Base-by-base conservation (phyloP, 2,113 vertebrate species). In the Fulica atra region DNA sequence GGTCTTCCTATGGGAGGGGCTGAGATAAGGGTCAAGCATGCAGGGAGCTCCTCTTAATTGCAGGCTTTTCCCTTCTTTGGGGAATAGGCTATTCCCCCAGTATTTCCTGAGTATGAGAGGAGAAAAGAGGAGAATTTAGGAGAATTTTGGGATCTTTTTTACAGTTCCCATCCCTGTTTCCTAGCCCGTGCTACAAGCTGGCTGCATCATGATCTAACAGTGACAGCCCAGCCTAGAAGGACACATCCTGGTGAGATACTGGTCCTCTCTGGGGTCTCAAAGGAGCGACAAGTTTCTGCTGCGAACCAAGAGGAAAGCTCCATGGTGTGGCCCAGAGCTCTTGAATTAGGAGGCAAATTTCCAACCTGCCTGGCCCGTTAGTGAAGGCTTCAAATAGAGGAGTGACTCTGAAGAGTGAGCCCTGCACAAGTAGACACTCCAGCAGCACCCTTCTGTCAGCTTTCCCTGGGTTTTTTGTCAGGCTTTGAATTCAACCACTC, bases 381-480 rank as follows among this genome's bases (percentile, higher is more conserved):
- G 42, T 70, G 85, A 57, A 40, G 88, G 68, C 74, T 73, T 93
- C 77, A 63, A 86, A 46, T 16, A 83, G 68, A 86, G 74, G 85
- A 63, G 44, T 70, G 85, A 50, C 68, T 88, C 59, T 5, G 16
- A 23, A 64, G 83, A 50, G 60, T 31, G 68, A 95, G 63, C 40
- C 23, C 71, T 42, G 70, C 64, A 44, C 92, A 91, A 92, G 95
- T 50, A 93, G 95, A 89, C 81, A n/a, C 64, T 71, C 63, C 82
- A 65, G 82, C 93, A 81, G 88, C 90, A 95, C 85, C 89, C 88
- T 89, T 93, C 79, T 85, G 82, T 70, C 5, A 0, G 36, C 79
- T 68, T 48, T 68, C 85, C 93, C 56, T 89, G 82, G 86, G 93
- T 16, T 95, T 91, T 92, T 88, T 89, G 93, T 92, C 92, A 95